Evolutionary conservation across 2,888 invertebrate species (phyloP).

Genomic region (Chrysodeixis includens): DNA sequence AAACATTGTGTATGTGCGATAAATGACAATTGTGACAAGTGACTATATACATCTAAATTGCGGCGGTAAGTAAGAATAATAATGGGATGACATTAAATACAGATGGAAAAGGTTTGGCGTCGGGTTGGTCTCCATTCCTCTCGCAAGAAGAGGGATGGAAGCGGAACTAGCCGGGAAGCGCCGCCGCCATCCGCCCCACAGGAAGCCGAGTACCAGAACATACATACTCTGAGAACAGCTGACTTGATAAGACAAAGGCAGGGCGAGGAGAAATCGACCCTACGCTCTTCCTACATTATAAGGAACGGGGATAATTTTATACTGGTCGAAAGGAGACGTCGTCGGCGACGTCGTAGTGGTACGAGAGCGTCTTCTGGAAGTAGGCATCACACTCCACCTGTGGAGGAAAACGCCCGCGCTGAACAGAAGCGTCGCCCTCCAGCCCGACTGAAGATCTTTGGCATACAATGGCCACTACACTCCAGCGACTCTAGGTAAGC

Average conservation of each 20-base stretch:
- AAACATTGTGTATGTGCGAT: constrained; percentile 42
- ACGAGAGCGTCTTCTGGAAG: constrained; percentile 85
- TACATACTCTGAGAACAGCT: constrained; percentile 86
- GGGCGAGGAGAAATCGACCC: constrained; percentile 86
- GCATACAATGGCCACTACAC: constrained; percentile 88
- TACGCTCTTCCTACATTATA: constrained; percentile 86
- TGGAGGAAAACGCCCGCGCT: constrained; percentile 80
- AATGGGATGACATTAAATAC: constrained; percentile 87
- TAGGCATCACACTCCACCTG: constrained; percentile 84
- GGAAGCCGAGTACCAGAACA: constrained; percentile 87
- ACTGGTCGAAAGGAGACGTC: constrained; percentile 84
- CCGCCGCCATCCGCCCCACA: constrained; percentile 75
- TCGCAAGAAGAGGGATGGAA: constrained; percentile 89
- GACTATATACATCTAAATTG: constrained; percentile 36
- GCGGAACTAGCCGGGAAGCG: constrained; percentile 85
- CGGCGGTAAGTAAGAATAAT: constrained; percentile 65
- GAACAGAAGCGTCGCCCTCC: constrained; percentile 86
- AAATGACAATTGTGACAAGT: constrained; percentile 50
- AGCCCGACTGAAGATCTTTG: constrained; percentile 85
- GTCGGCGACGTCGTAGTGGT: constrained; percentile 84
- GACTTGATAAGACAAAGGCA: constrained; percentile 86
- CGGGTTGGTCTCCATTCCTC: constrained; percentile 89
- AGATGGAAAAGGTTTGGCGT: constrained; percentile 90
- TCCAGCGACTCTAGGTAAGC: constrained; percentile 86
- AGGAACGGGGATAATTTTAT: constrained; percentile 88